Percentiles rank a stretch among this genome's conserved stretches.
Conservation (phyloP, 2,888 invertebrate species). For the Mayetiola destructor region DNA sequence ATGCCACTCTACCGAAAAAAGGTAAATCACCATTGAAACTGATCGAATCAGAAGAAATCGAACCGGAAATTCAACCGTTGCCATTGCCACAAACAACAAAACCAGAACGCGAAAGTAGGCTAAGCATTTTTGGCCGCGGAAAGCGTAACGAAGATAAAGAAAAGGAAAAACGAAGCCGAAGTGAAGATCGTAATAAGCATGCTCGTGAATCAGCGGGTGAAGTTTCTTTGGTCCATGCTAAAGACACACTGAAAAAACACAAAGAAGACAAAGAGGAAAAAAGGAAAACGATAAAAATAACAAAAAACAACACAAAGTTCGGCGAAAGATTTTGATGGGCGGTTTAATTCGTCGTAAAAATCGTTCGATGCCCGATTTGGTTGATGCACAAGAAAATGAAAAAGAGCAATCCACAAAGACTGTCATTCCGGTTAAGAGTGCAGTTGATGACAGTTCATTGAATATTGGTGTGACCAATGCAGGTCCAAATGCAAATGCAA, state of each 20-base stretch:
- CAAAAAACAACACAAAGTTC: constrained; percentile 82
- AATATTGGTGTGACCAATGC: constrained; percentile 50
- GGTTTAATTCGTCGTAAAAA: constrained; percentile 78
- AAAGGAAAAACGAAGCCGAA: constrained; percentile 55
- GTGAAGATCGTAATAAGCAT: constrained; percentile 71
- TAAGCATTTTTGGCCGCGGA: constrained; percentile 48
- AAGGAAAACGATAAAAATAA: constrained; percentile 54
- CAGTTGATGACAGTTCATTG: constrained; percentile 53
- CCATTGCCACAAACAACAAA: constrained; percentile 29
- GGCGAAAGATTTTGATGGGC: constrained; percentile 76
- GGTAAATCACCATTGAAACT: constrained; percentile 50
- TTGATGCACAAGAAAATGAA: constrained; percentile 51
- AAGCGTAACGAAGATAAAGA: constrained; percentile 52
- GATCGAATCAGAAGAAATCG: constrained; percentile 47
- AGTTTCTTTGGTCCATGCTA: constrained; percentile 37
- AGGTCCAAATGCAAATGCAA: background rate
- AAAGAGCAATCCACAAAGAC: constrained; percentile 24
- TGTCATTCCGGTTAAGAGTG: constrained; percentile 40
- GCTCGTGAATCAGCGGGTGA: constrained; percentile 56
- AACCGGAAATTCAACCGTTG: constrained; percentile 44
- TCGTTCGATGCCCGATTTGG: constrained; percentile 80
- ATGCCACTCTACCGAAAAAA: constrained; percentile 80
- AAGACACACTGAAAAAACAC: constrained; percentile 41
- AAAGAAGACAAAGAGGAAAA: constrained; percentile 47
- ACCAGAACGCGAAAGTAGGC: constrained; percentile 50